A percentile compares a stretch with the other conserved stretches of the same genome.
phyloP scores from a whole-genome alignment of 2,888 invertebrate genomes.

The Drosophila mimica region DNA sequence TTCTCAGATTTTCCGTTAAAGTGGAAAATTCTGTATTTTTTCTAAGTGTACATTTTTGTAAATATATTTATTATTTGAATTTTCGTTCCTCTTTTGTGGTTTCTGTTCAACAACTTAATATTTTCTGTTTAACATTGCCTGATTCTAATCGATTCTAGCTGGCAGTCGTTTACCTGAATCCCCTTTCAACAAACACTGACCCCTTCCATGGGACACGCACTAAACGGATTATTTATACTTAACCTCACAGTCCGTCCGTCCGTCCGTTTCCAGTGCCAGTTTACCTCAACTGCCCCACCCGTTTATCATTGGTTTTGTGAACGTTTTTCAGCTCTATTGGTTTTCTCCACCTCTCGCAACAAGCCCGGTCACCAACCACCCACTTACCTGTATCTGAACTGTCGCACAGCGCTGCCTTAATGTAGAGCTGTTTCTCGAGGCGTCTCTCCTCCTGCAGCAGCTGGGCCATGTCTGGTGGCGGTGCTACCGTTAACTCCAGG shows the following conservation, averaged over 20 bases:
- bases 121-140: background rate
- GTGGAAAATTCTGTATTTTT: background rate
- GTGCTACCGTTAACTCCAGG: constrained; percentile 89
- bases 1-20: background rate
- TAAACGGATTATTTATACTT: constrained; percentile 80
- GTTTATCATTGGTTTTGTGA: constrained; percentile 28
- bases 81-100: background rate
- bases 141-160: background rate
- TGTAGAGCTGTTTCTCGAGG: constrained; percentile 91
- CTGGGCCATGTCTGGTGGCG: constrained; percentile 92
- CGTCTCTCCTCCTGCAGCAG: constrained; percentile 93
- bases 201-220: constrained; percentile 45
- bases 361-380: background rate
- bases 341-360: background rate
- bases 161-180: background rate
- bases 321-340: constrained; percentile 56
- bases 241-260: constrained; percentile 44
- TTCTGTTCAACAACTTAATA: background rate
- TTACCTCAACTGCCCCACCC: background rate
- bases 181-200: background rate
- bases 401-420: constrained; percentile 89
- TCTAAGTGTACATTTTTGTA: background rate
- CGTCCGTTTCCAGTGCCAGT: constrained; percentile 17
- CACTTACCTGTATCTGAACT: constrained; percentile 87
- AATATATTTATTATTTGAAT: background rate